These are phyloP conservation scores for Hoplias malabaricus DNA, from an alignment of 2,113 vertebrate genomes.

Conservation along the genomic window DNA sequence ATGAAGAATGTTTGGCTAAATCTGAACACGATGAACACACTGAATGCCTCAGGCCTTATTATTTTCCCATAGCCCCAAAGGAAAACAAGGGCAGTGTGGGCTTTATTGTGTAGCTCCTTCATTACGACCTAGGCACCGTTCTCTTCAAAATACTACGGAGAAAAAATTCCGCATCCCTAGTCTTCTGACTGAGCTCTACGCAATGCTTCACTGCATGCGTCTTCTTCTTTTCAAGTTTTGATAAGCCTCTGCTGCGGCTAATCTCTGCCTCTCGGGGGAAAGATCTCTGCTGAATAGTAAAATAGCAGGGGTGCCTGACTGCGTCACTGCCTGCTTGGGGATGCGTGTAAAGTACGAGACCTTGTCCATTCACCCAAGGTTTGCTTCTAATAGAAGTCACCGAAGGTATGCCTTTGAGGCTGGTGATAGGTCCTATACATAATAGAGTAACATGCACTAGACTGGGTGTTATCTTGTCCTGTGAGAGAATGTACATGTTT, in stretches of 20 bases:
- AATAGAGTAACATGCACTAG: neutral
- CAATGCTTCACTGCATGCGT: neutral
- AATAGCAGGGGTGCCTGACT: neutral
- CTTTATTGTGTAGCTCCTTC: neutral
- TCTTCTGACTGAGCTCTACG: neutral
- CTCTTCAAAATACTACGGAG: neutral
- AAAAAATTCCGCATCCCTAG: neutral
- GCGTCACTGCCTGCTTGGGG: neutral
- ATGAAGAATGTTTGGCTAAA: neutral
- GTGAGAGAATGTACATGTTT: neutral
- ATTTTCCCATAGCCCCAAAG: neutral
- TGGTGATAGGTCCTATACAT: neutral
- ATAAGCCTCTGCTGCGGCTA: slow-evolving; percentile 20
- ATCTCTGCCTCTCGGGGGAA: slow-evolving; percentile 4
- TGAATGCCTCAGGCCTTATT: neutral
- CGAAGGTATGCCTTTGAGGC: neutral
- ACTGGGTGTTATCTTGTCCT: neutral
- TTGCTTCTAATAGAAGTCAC: neutral
- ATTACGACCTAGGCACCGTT: neutral
- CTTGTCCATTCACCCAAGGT: neutral
- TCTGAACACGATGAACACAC: slow-evolving; percentile 21
- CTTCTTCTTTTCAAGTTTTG: neutral
- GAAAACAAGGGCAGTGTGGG: neutral
- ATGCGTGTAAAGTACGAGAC: neutral
- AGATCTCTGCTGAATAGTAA: neutral